Conservation (phyloP, 2,888 invertebrate species). For the Amphipyra berbera region DNA sequence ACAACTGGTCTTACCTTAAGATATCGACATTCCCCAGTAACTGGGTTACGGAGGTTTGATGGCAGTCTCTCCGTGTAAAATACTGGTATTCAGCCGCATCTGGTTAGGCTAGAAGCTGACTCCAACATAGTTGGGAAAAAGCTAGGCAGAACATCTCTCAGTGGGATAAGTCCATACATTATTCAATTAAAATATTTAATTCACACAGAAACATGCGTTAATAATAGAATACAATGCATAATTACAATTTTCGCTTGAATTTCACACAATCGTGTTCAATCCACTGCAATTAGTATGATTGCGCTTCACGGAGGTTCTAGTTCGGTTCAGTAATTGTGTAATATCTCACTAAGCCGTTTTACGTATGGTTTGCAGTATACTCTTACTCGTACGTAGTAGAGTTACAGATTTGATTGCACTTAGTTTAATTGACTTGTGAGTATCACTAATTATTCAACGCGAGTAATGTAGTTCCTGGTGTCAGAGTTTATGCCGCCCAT, state of each 20-base stretch:
- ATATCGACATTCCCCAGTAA: too few species aligned
- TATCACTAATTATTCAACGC: slow-evolving; percentile 34
- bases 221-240: slow-evolving; percentile 35
- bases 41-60: too few species aligned
- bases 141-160: too few species aligned
- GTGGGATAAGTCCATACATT: too few species aligned
- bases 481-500: too few species aligned
- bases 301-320: slow-evolving; percentile 33
- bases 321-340: slow-evolving; percentile 49
- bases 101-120: too few species aligned
- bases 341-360: slow-evolving; percentile 38
- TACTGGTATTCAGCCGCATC: too few species aligned
- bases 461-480: too few species aligned
- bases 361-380: slow-evolving; percentile 9
- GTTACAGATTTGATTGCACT: slow-evolving; percentile 62
- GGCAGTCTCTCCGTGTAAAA: too few species aligned
- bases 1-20: too few species aligned
- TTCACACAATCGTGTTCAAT: slow-evolving; percentile 49
- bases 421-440: slow-evolving; percentile 57
- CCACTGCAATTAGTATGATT: slow-evolving; percentile 52
- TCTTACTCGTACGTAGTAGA: slow-evolving; percentile 26
- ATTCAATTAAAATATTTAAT: too few species aligned
- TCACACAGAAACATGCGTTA: slow-evolving; percentile 9
- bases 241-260: slow-evolving; percentile 43
- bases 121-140: too few species aligned